Evolutionary conservation across 2,797 vertebrate species (phyloP).

Genomic region (Pelodytes ibericus): DNA sequence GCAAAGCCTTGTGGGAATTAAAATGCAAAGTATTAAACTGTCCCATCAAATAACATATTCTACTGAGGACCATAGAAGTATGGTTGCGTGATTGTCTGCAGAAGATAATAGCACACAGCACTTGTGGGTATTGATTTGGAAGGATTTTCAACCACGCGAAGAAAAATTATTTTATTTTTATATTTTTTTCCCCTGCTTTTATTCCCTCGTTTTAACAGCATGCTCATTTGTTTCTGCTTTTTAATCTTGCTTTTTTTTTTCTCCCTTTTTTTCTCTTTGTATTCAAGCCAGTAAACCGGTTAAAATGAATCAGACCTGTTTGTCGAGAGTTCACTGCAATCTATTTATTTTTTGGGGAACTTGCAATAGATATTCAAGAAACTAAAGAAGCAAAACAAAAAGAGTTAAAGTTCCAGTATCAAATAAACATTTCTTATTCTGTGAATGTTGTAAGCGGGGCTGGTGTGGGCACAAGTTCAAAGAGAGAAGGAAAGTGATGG

Average conservation of each 20-base stretch:
- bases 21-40: neutral
- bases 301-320: neutral
- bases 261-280: constrained; percentile 27
- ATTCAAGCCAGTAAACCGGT: neutral
- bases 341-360: no score
- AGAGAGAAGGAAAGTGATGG: no score
- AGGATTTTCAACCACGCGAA: constrained; percentile 26
- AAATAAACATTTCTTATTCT: no score
- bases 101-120: constrained; percentile 53
- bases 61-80: constrained; percentile 54
- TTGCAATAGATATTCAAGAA: no score
- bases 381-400: no score
- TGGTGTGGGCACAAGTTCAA: no score
- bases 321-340: constrained; percentile 11
- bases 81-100: constrained; percentile 53
- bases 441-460: no score
- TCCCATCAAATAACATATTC: neutral
- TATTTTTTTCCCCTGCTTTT: neutral
- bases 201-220: neutral
- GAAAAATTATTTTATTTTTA: neutral
- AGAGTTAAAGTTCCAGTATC: no score
- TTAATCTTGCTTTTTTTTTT: constrained; percentile 1
- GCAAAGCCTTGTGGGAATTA: neutral
- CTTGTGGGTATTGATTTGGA: constrained; percentile 53
- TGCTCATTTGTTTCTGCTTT: constrained; percentile 1